Percentiles rank a stretch among this genome's conserved stretches.
phyloP scores from a whole-genome alignment of 2,888 invertebrate genomes.

The Shargacucullia verbasci region DNA sequence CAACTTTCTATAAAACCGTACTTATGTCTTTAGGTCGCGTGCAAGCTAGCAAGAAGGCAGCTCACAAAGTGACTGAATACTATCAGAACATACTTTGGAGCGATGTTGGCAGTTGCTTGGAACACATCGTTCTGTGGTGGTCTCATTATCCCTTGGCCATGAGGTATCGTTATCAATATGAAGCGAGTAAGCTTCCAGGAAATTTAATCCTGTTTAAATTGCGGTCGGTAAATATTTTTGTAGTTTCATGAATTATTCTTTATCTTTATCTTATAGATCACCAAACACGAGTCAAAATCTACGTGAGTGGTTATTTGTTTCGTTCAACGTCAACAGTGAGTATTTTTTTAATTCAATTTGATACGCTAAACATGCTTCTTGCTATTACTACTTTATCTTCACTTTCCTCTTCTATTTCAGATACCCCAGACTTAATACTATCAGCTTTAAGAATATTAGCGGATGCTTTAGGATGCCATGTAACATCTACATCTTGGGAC shows the following conservation, averaged over 20 bases:
- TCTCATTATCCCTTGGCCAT: conserved; percentile 92
- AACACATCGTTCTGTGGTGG: conserved; percentile 96
- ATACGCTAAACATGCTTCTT: too few relatives aligned
- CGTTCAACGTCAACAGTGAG: conserved; percentile 89
- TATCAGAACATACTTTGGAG: conserved; percentile 94
- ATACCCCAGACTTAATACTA: conserved; percentile 91
- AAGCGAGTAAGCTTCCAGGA: neutral
- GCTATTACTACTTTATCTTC: neutral
- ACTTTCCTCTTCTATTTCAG: conserved; percentile 65
- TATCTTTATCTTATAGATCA: conserved; percentile 81
- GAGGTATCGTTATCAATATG: conserved; percentile 70
- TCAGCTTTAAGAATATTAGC: conserved; percentile 93
- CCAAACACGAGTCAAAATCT: conserved; percentile 91
- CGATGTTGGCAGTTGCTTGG: conserved; percentile 93
- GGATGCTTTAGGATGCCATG: conserved; percentile 93
- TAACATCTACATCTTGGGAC: conserved; percentile 95
- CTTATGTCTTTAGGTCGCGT: too few relatives aligned
- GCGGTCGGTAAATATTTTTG: too few relatives aligned
- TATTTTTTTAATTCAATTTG: too few relatives aligned
- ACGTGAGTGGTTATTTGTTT: conserved; percentile 90
- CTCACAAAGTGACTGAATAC: conserved; percentile 91
- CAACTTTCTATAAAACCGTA: too few relatives aligned
- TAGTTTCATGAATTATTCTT: too few relatives aligned
- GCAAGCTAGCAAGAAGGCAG: conserved; percentile 89
- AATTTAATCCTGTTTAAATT: too few relatives aligned